A percentile compares a stretch with the other conserved stretches of the same genome.
These are phyloP conservation scores for Agelastica alni DNA, from an alignment of 2,888 invertebrate genomes.

Conservation along the genomic window DNA sequence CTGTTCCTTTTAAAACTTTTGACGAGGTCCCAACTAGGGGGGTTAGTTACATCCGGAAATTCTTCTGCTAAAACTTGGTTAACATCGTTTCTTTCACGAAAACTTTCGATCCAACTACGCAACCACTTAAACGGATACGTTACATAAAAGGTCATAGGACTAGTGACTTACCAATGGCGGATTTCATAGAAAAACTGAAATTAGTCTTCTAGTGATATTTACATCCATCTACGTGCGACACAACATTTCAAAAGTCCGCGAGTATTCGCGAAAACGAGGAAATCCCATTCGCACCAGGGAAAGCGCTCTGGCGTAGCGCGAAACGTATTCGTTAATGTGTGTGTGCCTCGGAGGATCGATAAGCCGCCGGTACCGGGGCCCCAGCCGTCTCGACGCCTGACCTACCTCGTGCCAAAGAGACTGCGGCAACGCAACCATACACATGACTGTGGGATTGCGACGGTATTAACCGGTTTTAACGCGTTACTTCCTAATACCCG, in stretches of 20 bases:
- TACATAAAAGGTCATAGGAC: constrained; percentile 4
- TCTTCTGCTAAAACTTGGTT: no score
- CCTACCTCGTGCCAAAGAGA: constrained; percentile 41
- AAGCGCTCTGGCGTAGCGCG: neutral
- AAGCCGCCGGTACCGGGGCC: constrained; percentile 16
- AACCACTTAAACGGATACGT: neutral
- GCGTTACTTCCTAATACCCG: no score
- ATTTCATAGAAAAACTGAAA: no score
- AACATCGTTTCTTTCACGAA: no score
- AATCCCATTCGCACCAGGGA: constrained; percentile 1
- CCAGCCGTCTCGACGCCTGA: constrained; percentile 42
- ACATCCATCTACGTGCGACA: neutral
- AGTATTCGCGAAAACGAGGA: neutral
- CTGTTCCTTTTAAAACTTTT: no score
- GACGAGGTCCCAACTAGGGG: no score
- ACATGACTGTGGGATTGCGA: constrained; percentile 28
- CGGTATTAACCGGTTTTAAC: no score
- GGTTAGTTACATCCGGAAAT: no score
- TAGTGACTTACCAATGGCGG: constrained; percentile 3
- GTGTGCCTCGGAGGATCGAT: constrained; percentile 10
- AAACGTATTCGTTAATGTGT: constrained; percentile 19
- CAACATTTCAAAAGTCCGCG: neutral
- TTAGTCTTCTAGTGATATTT: no score
- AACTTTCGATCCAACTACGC: no score
- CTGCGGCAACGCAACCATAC: constrained; percentile 38